Base-by-base conservation (phyloP, 2,113 vertebrate genomes). In the Phrynocephalus versicolor region DNA sequence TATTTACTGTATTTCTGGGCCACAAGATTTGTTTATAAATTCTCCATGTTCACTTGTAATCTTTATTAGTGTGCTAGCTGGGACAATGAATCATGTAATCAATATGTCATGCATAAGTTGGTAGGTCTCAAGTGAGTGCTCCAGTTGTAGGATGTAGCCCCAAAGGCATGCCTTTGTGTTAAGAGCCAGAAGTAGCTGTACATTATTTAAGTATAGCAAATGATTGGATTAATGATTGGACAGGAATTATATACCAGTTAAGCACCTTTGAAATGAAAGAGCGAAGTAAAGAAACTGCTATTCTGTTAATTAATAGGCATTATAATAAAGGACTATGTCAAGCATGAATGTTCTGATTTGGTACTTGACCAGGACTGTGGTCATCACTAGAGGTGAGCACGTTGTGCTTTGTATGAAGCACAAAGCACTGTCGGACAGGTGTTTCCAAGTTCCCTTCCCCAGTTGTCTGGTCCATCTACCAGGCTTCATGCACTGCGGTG, bases 101-200 rank as follows among this genome's bases (percentile, higher is more conserved):
- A 14, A 0, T 51, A 18, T 33, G 82, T 80, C 88, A 80, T 79
- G 35, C 62, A 75, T 85, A 90, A 90, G 51, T 37, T 82, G 85
- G 87, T 89, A 86, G 73, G 79, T 72, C 85, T 35, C 75, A 64
- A 64, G 62, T 82, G 69, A 71, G 65, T 23, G 57, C 33, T 79
- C 14, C 9, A 81, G 15, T 14, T 81, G 23, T 81, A 93, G 91
- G 89, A 85, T 85, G 87, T 90, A 90, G 91, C 88, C 62, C 74
- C 89, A 87, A 89, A 88, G 89, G 91, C 81, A 73, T 21, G 39
- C 86, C 82, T 91, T 70, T 35, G 58, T 92, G 25, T 89, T 74
- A 35, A 90, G 81, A 19, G 41, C 23, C 90, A 90, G 87, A 92
- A 89, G 90, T 92, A 91, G 87, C 79, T 92, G 76, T 82, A 90